Percentiles rank a stretch among this genome's conserved stretches.
Evolutionary conservation across 2,797 vertebrate genomes (phyloP).

Genomic region (Cuculus canorus): DNA sequence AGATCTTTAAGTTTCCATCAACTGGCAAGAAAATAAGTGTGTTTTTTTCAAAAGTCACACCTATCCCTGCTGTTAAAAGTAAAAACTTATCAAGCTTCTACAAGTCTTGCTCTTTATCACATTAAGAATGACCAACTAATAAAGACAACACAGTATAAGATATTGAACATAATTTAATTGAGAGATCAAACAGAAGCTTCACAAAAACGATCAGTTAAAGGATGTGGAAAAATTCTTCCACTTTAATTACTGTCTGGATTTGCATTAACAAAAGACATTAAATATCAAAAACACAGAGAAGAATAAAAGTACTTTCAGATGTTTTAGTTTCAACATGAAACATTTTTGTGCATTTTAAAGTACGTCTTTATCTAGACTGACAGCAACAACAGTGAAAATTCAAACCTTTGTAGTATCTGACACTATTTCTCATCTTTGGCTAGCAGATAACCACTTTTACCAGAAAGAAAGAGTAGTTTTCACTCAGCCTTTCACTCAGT

Average conservation of each 20-base stretch:
- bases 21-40: not conserved
- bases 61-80: not conserved
- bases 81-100: conserved; percentile 11
- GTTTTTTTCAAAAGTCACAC: conserved; percentile 4
- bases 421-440: not conserved
- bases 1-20: not conserved
- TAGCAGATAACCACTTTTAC: not conserved
- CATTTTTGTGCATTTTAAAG: conserved; percentile 8
- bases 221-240: conserved; percentile 4
- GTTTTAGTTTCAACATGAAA: conserved; percentile 1
- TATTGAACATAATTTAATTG: conserved; percentile 21
- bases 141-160: conserved; percentile 18
- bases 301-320: conserved; percentile 20
- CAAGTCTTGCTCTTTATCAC: conserved; percentile 2
- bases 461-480: not conserved
- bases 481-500: not conserved
- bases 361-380: not conserved
- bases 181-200: conserved; percentile 43
- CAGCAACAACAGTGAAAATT: not conserved
- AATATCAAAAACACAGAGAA: conserved; percentile 29
- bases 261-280: conserved; percentile 23
- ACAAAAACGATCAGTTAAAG: conserved; percentile 15
- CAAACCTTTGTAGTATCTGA: not conserved
- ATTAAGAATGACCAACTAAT: conserved; percentile 32
- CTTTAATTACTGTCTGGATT: conserved; percentile 32